These are phyloP conservation scores for Heteromormyrus szaboi DNA, from an alignment of 2,797 vertebrate species.

Conservation along the genomic window DNA sequence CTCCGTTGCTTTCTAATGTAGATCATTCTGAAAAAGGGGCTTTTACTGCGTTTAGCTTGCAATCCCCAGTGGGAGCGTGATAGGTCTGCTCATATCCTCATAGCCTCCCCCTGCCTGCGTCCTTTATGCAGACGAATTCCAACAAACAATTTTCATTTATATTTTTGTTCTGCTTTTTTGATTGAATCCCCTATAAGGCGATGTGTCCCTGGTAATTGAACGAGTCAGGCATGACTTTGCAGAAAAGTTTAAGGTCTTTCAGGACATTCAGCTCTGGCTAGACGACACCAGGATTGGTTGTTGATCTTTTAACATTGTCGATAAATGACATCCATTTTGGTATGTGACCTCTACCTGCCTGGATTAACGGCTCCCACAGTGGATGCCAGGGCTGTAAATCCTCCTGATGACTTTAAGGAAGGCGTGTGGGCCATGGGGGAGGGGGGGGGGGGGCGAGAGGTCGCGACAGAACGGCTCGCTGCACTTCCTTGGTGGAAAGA, in stretches of 20 bases:
- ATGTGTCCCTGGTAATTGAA: not conserved
- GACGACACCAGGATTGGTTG: not conserved
- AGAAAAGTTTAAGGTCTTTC: not conserved
- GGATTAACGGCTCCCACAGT: not conserved
- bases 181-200: not conserved
- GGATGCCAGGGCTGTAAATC: not conserved
- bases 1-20: conserved; percentile 29
- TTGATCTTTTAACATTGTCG: not conserved
- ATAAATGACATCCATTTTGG: not conserved
- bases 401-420: not conserved
- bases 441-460: not conserved
- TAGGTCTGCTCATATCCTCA: not conserved
- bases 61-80: conserved; percentile 1
- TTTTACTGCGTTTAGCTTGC: conserved; percentile 24
- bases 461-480: not conserved
- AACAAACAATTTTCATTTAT: not conserved
- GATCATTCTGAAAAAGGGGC: conserved; percentile 33
- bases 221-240: not conserved
- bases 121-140: not conserved
- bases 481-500: not conserved
- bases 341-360: not conserved
- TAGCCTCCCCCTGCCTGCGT: not conserved
- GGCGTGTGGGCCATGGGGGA: not conserved
- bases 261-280: not conserved
- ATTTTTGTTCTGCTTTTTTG: not conserved